phyloP scores from a whole-genome alignment of 2,113 vertebrate species.

The Echinops telfairi region DNA sequence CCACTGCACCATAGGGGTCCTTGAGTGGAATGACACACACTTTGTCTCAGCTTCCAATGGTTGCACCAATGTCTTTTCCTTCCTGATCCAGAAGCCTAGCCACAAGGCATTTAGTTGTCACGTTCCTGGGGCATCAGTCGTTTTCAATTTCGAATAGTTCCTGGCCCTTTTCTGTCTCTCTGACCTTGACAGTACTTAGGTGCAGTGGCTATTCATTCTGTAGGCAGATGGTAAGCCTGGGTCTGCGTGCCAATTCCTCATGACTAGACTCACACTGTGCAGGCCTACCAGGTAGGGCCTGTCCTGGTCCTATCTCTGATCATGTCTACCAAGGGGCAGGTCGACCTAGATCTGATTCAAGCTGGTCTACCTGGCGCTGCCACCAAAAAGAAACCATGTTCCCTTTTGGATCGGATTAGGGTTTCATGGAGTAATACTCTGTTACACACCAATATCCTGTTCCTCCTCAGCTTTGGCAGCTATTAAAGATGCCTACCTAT shows the following conservation, averaged over 20 bases:
- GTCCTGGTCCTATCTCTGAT: too few relatives aligned
- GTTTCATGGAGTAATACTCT: neutral
- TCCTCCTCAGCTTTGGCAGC: neutral
- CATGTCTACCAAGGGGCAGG: neutral
- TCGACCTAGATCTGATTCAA: neutral
- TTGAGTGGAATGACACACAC: neutral
- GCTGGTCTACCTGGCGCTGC: neutral
- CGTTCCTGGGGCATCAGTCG: neutral
- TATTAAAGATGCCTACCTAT: neutral
- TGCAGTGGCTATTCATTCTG: neutral
- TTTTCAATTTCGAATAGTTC: neutral
- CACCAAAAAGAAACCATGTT: neutral
- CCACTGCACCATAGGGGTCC: neutral
- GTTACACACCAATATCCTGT: neutral
- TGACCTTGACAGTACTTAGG: neutral
- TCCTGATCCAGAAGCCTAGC: neutral
- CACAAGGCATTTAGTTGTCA: neutral
- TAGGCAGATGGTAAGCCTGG: neutral
- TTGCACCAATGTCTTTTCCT: neutral
- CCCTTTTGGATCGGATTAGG: neutral
- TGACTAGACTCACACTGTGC: neutral
- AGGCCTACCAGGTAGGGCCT: neutral
- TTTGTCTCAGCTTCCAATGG: neutral
- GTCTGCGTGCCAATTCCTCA: neutral
- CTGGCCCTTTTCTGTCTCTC: neutral